These are phyloP conservation scores for Achlya flavicornis DNA, from an alignment of 2,888 invertebrate genomes.

Conservation along the genomic window DNA sequence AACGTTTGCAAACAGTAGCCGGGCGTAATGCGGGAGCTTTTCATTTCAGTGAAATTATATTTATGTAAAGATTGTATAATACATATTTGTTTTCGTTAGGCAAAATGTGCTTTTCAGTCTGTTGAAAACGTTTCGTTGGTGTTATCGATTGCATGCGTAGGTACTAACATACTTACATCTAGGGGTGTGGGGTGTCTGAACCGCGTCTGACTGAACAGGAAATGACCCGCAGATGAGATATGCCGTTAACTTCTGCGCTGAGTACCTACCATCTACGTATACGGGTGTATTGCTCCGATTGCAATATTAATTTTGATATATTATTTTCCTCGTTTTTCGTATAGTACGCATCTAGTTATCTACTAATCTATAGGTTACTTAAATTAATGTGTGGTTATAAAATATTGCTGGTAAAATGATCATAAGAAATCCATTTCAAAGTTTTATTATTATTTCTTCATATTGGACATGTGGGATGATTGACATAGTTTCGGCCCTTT, in stretches of 20 bases:
- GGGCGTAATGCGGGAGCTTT: constrained; percentile 31
- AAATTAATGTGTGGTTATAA: neutral
- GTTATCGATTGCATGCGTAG: constrained; percentile 35
- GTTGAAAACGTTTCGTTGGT: constrained; percentile 9
- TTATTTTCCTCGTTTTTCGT: neutral
- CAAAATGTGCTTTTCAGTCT: neutral
- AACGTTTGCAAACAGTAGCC: constrained; percentile 45
- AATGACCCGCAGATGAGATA: constrained; percentile 74
- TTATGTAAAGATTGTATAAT: neutral
- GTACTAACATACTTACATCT: constrained; percentile 33
- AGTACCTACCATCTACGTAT: no score
- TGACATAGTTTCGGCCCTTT: constrained; percentile 30
- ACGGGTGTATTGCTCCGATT: constrained; percentile 12
- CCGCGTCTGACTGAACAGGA: constrained; percentile 72
- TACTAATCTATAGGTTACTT: neutral
- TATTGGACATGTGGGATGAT: constrained; percentile 31
- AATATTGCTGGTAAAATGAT: neutral
- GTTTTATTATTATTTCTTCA: constrained; percentile 28
- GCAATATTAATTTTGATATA: constrained; percentile 17
- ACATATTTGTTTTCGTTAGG: neutral
- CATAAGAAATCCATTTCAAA: neutral
- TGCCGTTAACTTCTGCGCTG: constrained; percentile 47
- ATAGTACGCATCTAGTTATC: neutral
- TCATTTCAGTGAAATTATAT: constrained; percentile 19
- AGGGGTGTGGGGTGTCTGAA: constrained; percentile 59